Evolutionary conservation across 2,797 vertebrate genomes (phyloP).

Genomic region (Synanceia verrucosa): DNA sequence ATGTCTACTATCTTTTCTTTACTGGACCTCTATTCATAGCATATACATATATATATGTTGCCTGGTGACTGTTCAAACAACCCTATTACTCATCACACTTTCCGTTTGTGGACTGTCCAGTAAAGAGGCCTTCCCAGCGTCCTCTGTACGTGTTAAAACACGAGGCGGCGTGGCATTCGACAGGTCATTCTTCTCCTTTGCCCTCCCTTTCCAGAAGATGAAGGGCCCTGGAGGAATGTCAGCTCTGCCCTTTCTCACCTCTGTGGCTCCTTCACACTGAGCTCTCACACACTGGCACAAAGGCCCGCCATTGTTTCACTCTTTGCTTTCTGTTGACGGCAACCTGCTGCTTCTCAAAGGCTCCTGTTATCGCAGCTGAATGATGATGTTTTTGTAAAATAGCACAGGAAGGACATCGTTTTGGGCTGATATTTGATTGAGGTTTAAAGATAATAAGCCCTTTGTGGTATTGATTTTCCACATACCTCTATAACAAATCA

Average conservation of each 20-base stretch:
- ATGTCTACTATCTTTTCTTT: not conserved
- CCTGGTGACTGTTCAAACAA: conserved; percentile 8
- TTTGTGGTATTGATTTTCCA: conserved; percentile 2
- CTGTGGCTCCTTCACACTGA: conserved; percentile 54
- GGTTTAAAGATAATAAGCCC: not conserved
- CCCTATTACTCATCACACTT: conserved; percentile 24
- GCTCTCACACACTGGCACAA: conserved; percentile 58
- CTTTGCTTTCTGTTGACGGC: conserved; percentile 49
- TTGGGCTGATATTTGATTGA: conserved; percentile 3
- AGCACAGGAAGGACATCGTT: conserved; percentile 25
- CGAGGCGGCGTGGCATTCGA: conserved; percentile 57
- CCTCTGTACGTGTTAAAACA: conserved; percentile 53
- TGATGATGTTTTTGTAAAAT: conserved; percentile 44
- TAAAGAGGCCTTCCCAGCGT: conserved; percentile 39
- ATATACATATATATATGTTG: conserved; percentile 13
- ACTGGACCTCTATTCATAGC: not conserved
- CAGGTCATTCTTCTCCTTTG: conserved; percentile 59
- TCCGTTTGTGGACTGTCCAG: conserved; percentile 43
- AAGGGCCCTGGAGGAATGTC: conserved; percentile 64
- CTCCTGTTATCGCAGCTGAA: conserved; percentile 35
- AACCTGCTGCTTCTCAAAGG: conserved; percentile 43
- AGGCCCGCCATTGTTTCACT: conserved; percentile 61
- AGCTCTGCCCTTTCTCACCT: conserved; percentile 63
- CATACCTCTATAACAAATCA: conserved; percentile 6
- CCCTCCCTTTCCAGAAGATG: conserved; percentile 34